A percentile compares a stretch with the other conserved stretches of the same genome.
phyloP scores from a whole-genome alignment of 2,797 vertebrate species.

The Benthosema pterotum region DNA sequence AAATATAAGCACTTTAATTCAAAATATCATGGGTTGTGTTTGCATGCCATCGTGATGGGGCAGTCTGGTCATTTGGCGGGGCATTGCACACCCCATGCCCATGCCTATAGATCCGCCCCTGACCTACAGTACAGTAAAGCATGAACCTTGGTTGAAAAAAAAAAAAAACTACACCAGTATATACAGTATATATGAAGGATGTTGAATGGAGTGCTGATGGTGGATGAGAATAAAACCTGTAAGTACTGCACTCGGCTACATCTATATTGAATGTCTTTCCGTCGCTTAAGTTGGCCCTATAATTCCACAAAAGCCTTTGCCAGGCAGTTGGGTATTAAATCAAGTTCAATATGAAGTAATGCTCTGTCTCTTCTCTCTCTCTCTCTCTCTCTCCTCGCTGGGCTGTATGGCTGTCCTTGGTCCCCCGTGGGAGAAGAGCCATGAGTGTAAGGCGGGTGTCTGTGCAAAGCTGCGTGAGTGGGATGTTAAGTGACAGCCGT shows the following conservation, averaged over 20 bases:
- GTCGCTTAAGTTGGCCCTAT: conserved; percentile 14
- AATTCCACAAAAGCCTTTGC: conserved; percentile 14
- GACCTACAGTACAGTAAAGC: no score
- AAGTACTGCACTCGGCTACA: background rate
- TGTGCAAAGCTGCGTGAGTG: background rate
- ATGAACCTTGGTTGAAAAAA: no score
- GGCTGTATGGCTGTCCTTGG: background rate
- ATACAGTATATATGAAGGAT: no score
- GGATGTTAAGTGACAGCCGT: background rate
- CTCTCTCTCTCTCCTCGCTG: no score
- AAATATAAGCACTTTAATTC: no score
- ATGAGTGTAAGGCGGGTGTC: background rate
- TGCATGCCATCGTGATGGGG: no score
- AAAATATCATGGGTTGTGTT: no score
- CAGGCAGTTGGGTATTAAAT: conserved; percentile 20
- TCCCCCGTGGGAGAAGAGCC: background rate
- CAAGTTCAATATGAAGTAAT: conserved; percentile 18
- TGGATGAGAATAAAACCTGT: background rate
- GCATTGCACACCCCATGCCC: no score
- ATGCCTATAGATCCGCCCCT: no score
- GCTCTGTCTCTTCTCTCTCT: background rate
- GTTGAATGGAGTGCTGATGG: no score
- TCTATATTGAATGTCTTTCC: background rate
- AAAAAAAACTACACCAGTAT: no score
- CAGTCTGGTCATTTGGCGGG: no score